Conservation (phyloP, 2,113 vertebrate genomes). For the Empidonax alnorum region DNA sequence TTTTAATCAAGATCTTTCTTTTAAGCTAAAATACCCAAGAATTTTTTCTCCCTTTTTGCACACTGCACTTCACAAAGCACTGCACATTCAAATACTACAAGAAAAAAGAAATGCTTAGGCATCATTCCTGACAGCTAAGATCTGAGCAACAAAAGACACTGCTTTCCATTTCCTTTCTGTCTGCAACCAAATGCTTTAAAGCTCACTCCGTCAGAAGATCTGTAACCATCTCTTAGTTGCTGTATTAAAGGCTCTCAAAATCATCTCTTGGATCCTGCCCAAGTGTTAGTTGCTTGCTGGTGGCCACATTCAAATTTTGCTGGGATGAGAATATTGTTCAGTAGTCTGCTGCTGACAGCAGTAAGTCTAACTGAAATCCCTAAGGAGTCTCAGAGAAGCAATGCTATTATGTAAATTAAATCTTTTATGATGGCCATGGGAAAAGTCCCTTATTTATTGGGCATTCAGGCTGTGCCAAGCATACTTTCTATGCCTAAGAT, state of each 20-base stretch:
- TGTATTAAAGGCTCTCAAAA: not conserved
- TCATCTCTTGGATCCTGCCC: not conserved
- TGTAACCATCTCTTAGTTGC: not conserved
- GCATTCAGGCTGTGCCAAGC: not conserved
- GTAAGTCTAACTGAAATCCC: not conserved
- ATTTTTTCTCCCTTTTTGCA: not conserved
- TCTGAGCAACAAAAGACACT: not conserved
- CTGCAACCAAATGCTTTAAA: not conserved
- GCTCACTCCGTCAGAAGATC: not conserved
- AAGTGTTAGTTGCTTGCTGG: not conserved
- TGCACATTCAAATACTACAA: not conserved
- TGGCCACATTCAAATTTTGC: accelerated
- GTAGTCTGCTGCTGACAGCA: not conserved
- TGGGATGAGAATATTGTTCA: not conserved
- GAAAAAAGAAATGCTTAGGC: not conserved
- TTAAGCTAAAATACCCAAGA: not conserved
- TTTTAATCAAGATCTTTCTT: not conserved
- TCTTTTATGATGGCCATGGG: not conserved
- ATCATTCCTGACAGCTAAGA: not conserved
- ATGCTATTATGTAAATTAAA: not conserved
- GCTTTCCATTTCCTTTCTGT: not conserved
- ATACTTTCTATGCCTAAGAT: not conserved
- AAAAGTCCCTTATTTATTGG: not conserved
- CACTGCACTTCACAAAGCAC: not conserved
- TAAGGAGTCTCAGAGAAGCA: not conserved